Conservation (phyloP, 53 echinoderm and acorn worm species). For the Zoroaster sp. region DNA sequence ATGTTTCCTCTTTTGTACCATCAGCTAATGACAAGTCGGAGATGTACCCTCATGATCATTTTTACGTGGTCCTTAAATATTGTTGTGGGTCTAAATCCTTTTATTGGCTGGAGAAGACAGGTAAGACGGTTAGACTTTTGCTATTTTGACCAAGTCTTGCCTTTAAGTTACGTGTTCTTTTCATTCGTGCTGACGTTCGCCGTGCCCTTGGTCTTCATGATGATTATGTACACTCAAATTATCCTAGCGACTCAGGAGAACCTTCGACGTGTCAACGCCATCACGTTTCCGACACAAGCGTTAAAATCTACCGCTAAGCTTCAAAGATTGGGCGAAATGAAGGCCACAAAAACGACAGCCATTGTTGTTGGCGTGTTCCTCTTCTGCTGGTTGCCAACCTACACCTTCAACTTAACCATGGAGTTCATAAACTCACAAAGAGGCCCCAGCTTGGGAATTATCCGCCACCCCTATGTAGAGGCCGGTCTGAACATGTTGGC, state of each 20-base stretch:
- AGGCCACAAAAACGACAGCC: constrained; percentile 59
- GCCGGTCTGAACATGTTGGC: constrained; percentile 33
- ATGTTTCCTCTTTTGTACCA: constrained; percentile 42
- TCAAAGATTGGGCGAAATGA: background rate
- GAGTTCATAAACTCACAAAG: constrained; percentile 22
- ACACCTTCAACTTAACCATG: constrained; percentile 37
- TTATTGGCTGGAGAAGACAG: constrained; percentile 51
- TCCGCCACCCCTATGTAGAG: constrained; percentile 28
- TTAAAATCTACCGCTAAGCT: background rate
- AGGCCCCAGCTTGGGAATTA: background rate
- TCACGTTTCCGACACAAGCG: background rate
- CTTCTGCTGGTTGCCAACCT: constrained; percentile 51
- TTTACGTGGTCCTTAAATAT: constrained; percentile 25
- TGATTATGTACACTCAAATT: constrained; percentile 41
- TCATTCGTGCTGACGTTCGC: constrained; percentile 26
- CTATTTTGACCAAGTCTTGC: constrained; percentile 62
- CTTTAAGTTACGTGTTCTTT: constrained; percentile 5
- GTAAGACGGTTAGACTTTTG: constrained; percentile 42
- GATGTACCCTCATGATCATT: background rate
- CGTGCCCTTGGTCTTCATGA: constrained; percentile 11
- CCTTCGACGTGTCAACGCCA: constrained; percentile 41
- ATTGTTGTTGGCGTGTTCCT: constrained; percentile 61
- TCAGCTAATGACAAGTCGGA: constrained; percentile 25
- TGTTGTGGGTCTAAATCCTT: constrained; percentile 32
- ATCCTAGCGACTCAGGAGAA: constrained; percentile 35